These are phyloP conservation scores for Elaeidobius kamerunicus DNA, from an alignment of 2,888 invertebrate genomes.

Conservation along the genomic window DNA sequence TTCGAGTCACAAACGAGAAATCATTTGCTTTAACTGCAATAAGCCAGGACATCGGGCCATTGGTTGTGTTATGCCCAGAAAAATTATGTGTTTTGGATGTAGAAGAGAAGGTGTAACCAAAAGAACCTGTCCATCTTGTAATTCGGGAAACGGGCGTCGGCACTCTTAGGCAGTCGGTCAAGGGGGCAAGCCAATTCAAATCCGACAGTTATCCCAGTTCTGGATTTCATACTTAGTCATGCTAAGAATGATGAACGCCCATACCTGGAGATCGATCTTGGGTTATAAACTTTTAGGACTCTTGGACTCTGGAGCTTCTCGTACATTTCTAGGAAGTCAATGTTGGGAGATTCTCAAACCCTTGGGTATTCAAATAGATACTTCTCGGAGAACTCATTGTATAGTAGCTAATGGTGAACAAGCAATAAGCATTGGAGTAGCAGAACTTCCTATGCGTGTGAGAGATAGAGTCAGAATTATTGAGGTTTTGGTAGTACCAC, in stretches of 20 bases:
- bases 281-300: background rate
- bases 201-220: background rate
- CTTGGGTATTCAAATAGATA: constrained; percentile 4
- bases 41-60: constrained; percentile 19
- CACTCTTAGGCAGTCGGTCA: constrained; percentile 8
- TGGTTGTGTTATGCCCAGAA: constrained; percentile 8
- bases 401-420: constrained; percentile 31
- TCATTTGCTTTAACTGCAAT: constrained; percentile 17
- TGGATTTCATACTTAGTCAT: background rate
- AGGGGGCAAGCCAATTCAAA: background rate
- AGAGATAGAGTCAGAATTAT: constrained; percentile 19
- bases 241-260: background rate
- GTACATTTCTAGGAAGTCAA: background rate
- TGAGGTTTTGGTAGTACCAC: constrained; percentile 26
- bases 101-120: background rate
- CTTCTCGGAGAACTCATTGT: background rate
- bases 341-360: background rate
- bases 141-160: constrained; percentile 16
- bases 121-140: too few species aligned
- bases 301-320: background rate
- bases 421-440: constrained; percentile 16
- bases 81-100: background rate
- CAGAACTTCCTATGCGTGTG: constrained; percentile 21
- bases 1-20: background rate
- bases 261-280: background rate